A percentile compares a stretch with the other conserved stretches of the same genome.
These are phyloP conservation scores for Trichogramma evanescens DNA, from an alignment of 2,888 invertebrate genomes.

Conservation along the genomic window DNA sequence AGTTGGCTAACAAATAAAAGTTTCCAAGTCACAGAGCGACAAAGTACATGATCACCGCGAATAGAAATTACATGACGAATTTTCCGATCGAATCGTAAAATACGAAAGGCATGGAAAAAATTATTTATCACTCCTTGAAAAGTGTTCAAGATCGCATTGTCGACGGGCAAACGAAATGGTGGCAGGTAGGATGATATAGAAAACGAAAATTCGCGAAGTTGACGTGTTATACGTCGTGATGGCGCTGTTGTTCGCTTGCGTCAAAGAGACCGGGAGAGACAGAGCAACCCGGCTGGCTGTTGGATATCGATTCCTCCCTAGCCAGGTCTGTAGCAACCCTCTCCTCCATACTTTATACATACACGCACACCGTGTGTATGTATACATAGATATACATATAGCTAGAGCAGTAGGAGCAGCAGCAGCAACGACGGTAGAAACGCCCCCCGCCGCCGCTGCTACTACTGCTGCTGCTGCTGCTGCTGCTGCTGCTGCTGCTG, in stretches of 20 bases:
- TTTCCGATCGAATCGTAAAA: too few species aligned
- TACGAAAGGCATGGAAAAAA: too few species aligned
- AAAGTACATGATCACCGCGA: too few species aligned
- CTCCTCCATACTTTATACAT: not conserved
- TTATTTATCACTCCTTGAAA: too few species aligned
- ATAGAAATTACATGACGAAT: too few species aligned
- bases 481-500: not conserved
- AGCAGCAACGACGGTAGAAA: slow-evolving; percentile 22
- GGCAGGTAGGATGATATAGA: too few species aligned
- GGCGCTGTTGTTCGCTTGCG: slow-evolving; percentile 8
- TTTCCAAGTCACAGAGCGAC: too few species aligned
- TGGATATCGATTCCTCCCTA: slow-evolving; percentile 12
- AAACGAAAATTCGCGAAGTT: not conserved
- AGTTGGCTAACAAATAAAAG: too few species aligned
- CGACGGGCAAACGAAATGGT: too few species aligned
- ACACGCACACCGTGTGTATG: not conserved
- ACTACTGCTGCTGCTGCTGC: not conserved
- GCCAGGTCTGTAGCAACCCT: slow-evolving; percentile 19
- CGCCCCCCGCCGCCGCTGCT: slow-evolving; percentile 1
- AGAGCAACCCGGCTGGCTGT: not conserved
- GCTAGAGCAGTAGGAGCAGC: not conserved
- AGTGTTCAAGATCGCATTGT: too few species aligned
- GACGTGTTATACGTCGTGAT: not conserved
- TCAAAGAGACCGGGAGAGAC: slow-evolving; percentile 15
- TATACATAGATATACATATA: too few species aligned